Conservation (phyloP, 53 echinoderm and acorn worm species). For the Hippasteria phrygiana region DNA sequence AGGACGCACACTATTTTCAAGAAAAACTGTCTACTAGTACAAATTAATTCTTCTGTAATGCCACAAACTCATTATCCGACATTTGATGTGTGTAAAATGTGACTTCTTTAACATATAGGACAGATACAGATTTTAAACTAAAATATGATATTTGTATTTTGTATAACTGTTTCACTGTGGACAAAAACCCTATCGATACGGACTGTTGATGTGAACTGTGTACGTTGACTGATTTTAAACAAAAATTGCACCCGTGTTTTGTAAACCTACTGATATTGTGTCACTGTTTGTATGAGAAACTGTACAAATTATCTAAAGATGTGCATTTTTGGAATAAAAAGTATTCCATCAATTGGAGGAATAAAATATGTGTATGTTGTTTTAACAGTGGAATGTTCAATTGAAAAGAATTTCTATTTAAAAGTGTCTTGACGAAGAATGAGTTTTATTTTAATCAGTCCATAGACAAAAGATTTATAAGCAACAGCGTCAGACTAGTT, state of each 20-base stretch:
- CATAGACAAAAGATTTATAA: too few species aligned
- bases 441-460: too few species aligned
- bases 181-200: not conserved
- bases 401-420: too few species aligned
- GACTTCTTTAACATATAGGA: not conserved
- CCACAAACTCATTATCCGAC: too few species aligned
- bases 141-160: not conserved
- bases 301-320: conserved; percentile 54
- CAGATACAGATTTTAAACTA: not conserved
- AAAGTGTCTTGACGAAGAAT: too few species aligned
- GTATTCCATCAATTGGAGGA: conserved; percentile 52
- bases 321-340: conserved; percentile 66
- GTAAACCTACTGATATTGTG: conserved; percentile 20
- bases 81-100: not conserved
- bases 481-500: too few species aligned
- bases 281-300: conserved; percentile 45
- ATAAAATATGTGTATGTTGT: not conserved
- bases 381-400: too few species aligned
- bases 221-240: not conserved
- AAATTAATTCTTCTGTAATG: too few species aligned
- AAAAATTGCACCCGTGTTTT: not conserved
- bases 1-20: too few species aligned
- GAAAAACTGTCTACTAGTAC: too few species aligned
- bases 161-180: not conserved
- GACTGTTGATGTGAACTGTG: conserved; percentile 8